Conservation (phyloP, 2,888 invertebrate species). For the Xanthia togata region DNA sequence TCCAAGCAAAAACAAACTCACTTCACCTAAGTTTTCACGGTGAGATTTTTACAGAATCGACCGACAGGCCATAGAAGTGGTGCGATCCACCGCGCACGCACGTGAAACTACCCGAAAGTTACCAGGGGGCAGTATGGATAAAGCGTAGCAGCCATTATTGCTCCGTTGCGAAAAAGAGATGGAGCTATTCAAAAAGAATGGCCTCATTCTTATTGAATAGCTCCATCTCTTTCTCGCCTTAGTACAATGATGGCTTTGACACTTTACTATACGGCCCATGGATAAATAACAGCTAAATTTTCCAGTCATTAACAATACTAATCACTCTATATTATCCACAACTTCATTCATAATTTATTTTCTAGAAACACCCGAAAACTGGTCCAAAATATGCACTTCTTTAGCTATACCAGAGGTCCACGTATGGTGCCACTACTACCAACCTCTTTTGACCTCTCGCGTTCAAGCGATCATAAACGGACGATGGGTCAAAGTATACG, state of each 20-base stretch:
- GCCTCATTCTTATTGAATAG: not conserved
- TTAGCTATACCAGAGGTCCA: conserved; percentile 90
- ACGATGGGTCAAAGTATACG: conserved; percentile 84
- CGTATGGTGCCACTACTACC: conserved; percentile 94
- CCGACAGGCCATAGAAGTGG: not conserved
- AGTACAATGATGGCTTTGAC: not conserved
- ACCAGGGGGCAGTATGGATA: not conserved
- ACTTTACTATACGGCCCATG: not conserved
- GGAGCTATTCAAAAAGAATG: not conserved
- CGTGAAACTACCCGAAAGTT: not conserved
- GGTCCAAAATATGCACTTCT: conserved; percentile 91
- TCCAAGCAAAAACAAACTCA: too few relatives aligned
- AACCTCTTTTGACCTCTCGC: conserved; percentile 93
- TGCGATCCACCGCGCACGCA: too few relatives aligned
- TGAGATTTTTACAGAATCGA: too few relatives aligned
- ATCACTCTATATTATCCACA: not conserved
- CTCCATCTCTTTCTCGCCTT: not conserved
- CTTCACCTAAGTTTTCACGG: too few relatives aligned
- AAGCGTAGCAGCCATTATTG: not conserved
- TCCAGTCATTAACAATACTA: not conserved
- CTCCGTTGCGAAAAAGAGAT: not conserved
- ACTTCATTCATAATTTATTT: conserved; percentile 33
- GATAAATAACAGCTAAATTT: not conserved
- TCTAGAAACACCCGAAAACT: conserved; percentile 91
- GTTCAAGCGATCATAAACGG: conserved; percentile 91